A percentile compares a stretch with the other conserved stretches of the same genome.
Conservation (phyloP, 2,888 invertebrate genomes). For the Volucella bombylans region DNA sequence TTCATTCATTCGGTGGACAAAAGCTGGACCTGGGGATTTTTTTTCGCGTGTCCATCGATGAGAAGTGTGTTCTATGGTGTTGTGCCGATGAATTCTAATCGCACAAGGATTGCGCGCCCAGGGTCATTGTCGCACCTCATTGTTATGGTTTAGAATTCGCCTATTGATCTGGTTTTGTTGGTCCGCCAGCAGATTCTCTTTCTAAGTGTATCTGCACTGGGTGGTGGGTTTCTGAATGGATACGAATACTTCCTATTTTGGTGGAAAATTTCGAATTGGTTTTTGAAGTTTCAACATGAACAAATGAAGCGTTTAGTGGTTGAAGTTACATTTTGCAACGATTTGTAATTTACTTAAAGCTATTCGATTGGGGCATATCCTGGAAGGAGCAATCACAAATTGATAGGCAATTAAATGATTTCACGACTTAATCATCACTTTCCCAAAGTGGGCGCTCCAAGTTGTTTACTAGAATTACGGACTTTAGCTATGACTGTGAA, state of each 20-base stretch:
- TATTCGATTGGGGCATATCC: conserved; percentile 50
- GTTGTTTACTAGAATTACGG: conserved; percentile 52
- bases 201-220: background rate
- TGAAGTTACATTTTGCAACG: background rate
- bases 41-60: conserved; percentile 34
- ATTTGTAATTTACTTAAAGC: conserved; percentile 33
- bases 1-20: conserved; percentile 49
- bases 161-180: conserved; percentile 42
- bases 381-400: conserved; percentile 67
- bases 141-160: conserved; percentile 64
- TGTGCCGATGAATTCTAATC: conserved; percentile 72
- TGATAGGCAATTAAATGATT: conserved; percentile 73
- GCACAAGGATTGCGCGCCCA: conserved; percentile 65
- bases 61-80: conserved; percentile 30
- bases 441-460: conserved; percentile 64
- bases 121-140: conserved; percentile 73
- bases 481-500: too few relatives aligned
- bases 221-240: background rate
- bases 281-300: conserved; percentile 25
- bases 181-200: conserved; percentile 38
- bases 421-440: conserved; percentile 72
- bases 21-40: conserved; percentile 19
- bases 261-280: conserved; percentile 26
- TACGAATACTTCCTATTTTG: background rate
- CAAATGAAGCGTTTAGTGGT: conserved; percentile 39